Base-by-base conservation (phyloP, 2,888 invertebrate species). In the Oligia strigilis region DNA sequence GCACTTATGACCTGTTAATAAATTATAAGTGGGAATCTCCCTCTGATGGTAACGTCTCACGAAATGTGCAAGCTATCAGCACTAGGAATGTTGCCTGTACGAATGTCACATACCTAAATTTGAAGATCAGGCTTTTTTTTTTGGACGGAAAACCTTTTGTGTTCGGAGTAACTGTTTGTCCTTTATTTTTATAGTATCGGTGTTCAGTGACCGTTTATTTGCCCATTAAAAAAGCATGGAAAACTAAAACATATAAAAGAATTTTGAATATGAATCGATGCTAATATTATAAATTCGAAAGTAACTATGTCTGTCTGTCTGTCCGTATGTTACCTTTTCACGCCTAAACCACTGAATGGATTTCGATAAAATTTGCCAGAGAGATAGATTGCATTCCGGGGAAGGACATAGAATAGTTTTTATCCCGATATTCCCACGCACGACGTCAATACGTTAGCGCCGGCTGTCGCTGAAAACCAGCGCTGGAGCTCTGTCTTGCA, bases 1-100 rank as follows among this genome's bases (percentile, higher is more conserved):
- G 95, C 96, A 96, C 96, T 96, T 96, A 96, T 96, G 95, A 94
- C 92, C 94, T 93, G 95, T 96, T 96, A 96, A 97, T 97, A 97
- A 96, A 97, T 96, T 95, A 97, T 94, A 94, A 93, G 94, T 94
- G 92, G 88, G 93, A 93, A 93, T 93, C 89, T 90, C 87, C 91
- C 91, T 78, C 85, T 93, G 94, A 96, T 95, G 95, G 94, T 87
- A 87, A 87, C 87, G 88, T 92, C 94, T 94, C 95, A 95, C 94
- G 95, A 88, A 93, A 94, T 87, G 86, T 88, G 80, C 78, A 86
- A 80, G 81, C 77, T 85, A 87, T 83, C 82, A 78, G 67, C 81
- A 49, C 81, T 82, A 84, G 82, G 52, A 72, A 77, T 72, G 83
- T 70, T 43, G 11, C 62, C 49, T 36, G 11, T 62, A 60, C 74